phyloP scores from a whole-genome alignment of 2,797 vertebrate genomes.

The Enteromius afrohamiltoni region DNA sequence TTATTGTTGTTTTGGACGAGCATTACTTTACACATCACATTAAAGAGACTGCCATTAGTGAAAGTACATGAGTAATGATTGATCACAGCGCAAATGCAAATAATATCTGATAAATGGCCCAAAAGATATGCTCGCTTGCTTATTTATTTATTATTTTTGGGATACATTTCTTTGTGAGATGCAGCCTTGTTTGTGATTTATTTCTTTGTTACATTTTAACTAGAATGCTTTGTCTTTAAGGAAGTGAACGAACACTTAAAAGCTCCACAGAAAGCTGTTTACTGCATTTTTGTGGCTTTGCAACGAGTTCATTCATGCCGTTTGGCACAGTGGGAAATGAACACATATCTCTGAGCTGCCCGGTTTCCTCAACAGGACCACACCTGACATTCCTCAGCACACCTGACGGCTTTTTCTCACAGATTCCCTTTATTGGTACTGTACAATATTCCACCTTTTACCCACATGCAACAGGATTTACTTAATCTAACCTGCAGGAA shows the following conservation, averaged over 20 bases:
- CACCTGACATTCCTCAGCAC: constrained; percentile 60
- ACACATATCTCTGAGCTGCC: constrained; percentile 6
- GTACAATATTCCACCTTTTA: constrained; percentile 2
- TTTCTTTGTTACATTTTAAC: not conserved
- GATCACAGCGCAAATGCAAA: not conserved
- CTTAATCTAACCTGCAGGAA: constrained; percentile 9
- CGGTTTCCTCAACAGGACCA: constrained; percentile 43
- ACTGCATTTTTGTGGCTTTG: constrained; percentile 50
- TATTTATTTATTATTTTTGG: not conserved
- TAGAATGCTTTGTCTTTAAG: not conserved
- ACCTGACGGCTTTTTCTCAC: constrained; percentile 48
- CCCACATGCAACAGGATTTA: constrained; percentile 5
- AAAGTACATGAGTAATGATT: not conserved
- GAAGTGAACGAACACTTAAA: constrained; percentile 5
- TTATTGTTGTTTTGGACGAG: not conserved
- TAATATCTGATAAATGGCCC: not conserved
- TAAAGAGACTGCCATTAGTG: not conserved
- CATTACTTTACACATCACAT: not conserved
- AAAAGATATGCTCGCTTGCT: not conserved
- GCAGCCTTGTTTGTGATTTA: not conserved
- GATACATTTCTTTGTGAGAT: not conserved
- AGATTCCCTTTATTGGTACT: constrained; percentile 23
- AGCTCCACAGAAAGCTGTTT: not conserved
- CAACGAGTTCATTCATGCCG: constrained; percentile 57
- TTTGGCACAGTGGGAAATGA: constrained; percentile 35